phyloP scores from a whole-genome alignment of 2,888 invertebrate genomes.

The Criorhina ranunculi region DNA sequence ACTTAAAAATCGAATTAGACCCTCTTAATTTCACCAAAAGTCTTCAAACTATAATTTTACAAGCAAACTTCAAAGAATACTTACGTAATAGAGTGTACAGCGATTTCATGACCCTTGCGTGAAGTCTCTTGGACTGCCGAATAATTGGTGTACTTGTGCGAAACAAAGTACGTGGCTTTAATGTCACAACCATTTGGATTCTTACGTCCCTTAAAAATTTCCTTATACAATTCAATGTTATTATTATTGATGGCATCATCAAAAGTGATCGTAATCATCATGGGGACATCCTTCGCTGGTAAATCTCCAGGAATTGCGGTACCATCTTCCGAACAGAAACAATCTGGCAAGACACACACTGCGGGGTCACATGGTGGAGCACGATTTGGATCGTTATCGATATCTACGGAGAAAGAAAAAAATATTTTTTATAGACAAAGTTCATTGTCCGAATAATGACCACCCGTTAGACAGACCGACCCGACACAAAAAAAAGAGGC shows the following conservation, averaged over 20 bases:
- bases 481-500: constrained; percentile 15
- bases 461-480: constrained; percentile 44
- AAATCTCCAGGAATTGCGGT: constrained; percentile 94
- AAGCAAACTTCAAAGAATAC: constrained; percentile 82
- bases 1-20: constrained; percentile 36
- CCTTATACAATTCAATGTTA: constrained; percentile 96
- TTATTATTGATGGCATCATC: constrained; percentile 98
- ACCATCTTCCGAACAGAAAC: constrained; percentile 97
- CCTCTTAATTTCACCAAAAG: constrained; percentile 30
- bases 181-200: constrained; percentile 97
- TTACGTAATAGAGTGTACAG: constrained; percentile 97
- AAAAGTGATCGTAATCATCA: constrained; percentile 97
- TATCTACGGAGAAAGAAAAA: constrained; percentile 87
- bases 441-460: constrained; percentile 57
- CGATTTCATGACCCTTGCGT: constrained; percentile 96
- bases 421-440: constrained; percentile 18
- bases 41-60: constrained; percentile 49
- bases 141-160: constrained; percentile 97
- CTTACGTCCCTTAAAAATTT: constrained; percentile 95
- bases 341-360: constrained; percentile 95
- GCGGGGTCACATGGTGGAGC: constrained; percentile 95
- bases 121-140: constrained; percentile 96
- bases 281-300: constrained; percentile 93
- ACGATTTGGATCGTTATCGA: constrained; percentile 96
- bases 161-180: constrained; percentile 95